Conservation (phyloP, 2,888 invertebrate species). For the Eristalinus sepulchralis region DNA sequence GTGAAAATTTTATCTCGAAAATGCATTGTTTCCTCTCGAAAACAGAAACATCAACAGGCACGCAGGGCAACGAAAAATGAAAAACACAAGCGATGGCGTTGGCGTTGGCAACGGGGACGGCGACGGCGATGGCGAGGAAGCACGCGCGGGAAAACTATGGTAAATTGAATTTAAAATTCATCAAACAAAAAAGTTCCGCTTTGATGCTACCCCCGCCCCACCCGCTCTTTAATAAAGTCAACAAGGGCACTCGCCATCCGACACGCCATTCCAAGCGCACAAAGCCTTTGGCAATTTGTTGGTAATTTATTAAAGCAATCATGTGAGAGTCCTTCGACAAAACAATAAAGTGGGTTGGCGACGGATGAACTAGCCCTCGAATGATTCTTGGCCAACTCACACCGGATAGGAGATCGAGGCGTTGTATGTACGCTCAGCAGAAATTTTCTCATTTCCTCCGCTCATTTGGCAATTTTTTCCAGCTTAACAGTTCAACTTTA, state of each 20-base stretch:
- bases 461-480: background rate
- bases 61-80: background rate
- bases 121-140: no score
- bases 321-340: conserved; percentile 12
- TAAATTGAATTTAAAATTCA: conserved; percentile 22
- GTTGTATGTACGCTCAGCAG: background rate
- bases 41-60: background rate
- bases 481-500: background rate
- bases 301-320: conserved; percentile 34
- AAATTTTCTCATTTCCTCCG: background rate
- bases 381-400: background rate
- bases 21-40: conserved; percentile 1
- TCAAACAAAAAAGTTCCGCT: background rate
- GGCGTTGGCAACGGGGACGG: no score
- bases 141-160: background rate
- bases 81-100: background rate
- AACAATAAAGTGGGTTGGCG: conserved; percentile 2
- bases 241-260: background rate
- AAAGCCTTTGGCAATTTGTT: conserved; percentile 31
- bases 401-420: background rate
- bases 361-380: background rate
- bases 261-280: background rate
- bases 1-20: conserved; percentile 7
- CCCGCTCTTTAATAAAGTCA: background rate
- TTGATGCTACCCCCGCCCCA: background rate